Conservation (phyloP, 2,797 vertebrate genomes). For the Centroberyx gerrardi region DNA sequence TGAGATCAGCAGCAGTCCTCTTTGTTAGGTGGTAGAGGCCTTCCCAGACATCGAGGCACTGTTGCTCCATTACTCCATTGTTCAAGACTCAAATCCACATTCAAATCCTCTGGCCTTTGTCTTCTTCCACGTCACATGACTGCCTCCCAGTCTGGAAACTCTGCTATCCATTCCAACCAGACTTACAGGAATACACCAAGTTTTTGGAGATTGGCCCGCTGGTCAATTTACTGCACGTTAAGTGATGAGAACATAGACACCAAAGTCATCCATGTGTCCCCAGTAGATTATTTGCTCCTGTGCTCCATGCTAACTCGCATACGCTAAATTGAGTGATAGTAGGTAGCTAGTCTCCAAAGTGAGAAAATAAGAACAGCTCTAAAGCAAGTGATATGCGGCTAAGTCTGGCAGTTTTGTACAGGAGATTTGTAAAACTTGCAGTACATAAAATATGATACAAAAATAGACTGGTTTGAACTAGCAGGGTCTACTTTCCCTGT, state of each 20-base stretch:
- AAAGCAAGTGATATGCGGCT: no score
- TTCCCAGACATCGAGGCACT: constrained; percentile 65
- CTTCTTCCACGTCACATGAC: constrained; percentile 54
- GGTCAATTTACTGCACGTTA: no score
- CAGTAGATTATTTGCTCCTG: not conserved
- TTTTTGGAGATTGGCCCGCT: no score
- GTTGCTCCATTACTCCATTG: constrained; percentile 68
- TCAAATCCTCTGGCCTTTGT: constrained; percentile 64
- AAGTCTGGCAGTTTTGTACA: no score
- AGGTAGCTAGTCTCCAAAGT: no score
- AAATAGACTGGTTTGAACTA: no score
- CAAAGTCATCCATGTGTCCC: not conserved
- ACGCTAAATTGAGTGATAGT: no score
- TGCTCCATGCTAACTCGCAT: not conserved
- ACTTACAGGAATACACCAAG: constrained; percentile 7
- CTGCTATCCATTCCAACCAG: constrained; percentile 22
- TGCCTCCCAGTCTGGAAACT: constrained; percentile 60
- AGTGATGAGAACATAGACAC: no score
- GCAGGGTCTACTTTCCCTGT: no score
- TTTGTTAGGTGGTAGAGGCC: constrained; percentile 46
- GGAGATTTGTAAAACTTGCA: no score
- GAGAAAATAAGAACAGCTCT: no score
- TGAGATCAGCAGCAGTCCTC: constrained; percentile 46
- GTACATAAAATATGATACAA: no score
- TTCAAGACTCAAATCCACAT: constrained; percentile 69